A percentile compares a stretch with the other conserved stretches of the same genome.
phyloP scores from a whole-genome alignment of 2,888 invertebrate species.

The Dastarcus helophoroides region DNA sequence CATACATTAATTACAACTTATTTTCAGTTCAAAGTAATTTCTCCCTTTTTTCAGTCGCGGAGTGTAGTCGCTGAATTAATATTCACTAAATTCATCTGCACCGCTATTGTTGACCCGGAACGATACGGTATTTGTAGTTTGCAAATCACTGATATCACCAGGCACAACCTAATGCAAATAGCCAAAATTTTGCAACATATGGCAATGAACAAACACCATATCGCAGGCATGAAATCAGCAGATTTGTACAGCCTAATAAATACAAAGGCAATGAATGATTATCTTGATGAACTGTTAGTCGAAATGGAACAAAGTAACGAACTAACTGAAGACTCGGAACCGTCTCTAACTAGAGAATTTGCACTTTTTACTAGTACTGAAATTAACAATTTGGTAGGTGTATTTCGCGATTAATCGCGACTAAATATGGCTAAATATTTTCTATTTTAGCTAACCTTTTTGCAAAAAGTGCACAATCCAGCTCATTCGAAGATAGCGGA shows the following conservation, averaged over 20 bases:
- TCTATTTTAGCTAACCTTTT: no score
- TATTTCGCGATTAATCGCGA: no score
- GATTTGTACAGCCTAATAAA: conserved; percentile 76
- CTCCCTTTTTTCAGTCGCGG: no score
- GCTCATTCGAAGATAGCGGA: no score
- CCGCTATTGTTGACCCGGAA: conserved; percentile 93
- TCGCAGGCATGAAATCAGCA: conserved; percentile 56
- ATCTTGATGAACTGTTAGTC: conserved; percentile 58
- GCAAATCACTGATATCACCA: conserved; percentile 79
- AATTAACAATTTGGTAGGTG: conserved; percentile 47
- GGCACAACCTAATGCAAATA: conserved; percentile 82
- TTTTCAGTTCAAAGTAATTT: no score
- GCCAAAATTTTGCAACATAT: conserved; percentile 89
- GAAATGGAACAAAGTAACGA: conserved; percentile 37
- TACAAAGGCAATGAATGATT: conserved; percentile 63
- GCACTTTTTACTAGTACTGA: conserved; percentile 58
- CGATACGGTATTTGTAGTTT: conserved; percentile 88
- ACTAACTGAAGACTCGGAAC: conserved; percentile 36
- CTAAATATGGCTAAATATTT: no score
- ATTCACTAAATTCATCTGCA: conserved; percentile 88
- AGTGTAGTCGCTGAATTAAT: conserved; percentile 90
- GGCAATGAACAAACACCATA: conserved; percentile 74
- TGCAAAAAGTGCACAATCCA: no score
- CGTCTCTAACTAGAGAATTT: conserved; percentile 50
- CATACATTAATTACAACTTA: no score